Evolutionary conservation across 2,797 vertebrate genomes (phyloP).

Genomic region (Anguilla obscura): DNA sequence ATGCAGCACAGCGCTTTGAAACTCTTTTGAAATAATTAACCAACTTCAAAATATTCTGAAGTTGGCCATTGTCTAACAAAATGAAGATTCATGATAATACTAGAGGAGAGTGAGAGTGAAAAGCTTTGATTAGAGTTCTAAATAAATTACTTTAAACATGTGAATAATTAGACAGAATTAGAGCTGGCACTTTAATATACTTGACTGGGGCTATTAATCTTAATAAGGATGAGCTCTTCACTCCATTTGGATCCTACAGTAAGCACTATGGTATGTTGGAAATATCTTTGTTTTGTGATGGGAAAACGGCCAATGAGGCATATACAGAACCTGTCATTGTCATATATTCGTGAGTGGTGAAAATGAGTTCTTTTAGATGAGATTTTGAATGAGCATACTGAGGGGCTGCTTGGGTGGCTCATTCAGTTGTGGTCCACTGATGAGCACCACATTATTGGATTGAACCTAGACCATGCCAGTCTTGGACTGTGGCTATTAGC

Average conservation of each 20-base stretch:
- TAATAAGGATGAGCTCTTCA: slow-evolving; percentile 24
- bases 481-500: background rate
- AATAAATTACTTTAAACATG: slow-evolving; percentile 28
- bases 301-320: background rate
- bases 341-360: background rate
- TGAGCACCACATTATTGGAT: background rate
- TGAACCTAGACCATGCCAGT: too few species aligned
- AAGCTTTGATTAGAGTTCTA: slow-evolving; percentile 28
- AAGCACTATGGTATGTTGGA: slow-evolving; percentile 8
- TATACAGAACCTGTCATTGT: too few species aligned
- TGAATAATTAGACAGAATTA: slow-evolving; percentile 33
- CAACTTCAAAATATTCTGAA: slow-evolving; percentile 15
- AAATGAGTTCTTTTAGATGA: background rate
- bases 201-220: slow-evolving; percentile 38
- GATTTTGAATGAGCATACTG: background rate
- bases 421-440: background rate
- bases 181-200: slow-evolving; percentile 35
- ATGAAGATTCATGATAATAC: slow-evolving; percentile 30
- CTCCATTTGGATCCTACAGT: slow-evolving; percentile 21
- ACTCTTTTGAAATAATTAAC: slow-evolving; percentile 22
- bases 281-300: slow-evolving; percentile 22
- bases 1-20: background rate
- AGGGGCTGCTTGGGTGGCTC: background rate
- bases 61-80: slow-evolving; percentile 3
- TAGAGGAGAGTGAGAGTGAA: slow-evolving; percentile 21